phyloP scores from a whole-genome alignment of 2,888 invertebrate genomes.

The Cremastobaeus sp. region DNA sequence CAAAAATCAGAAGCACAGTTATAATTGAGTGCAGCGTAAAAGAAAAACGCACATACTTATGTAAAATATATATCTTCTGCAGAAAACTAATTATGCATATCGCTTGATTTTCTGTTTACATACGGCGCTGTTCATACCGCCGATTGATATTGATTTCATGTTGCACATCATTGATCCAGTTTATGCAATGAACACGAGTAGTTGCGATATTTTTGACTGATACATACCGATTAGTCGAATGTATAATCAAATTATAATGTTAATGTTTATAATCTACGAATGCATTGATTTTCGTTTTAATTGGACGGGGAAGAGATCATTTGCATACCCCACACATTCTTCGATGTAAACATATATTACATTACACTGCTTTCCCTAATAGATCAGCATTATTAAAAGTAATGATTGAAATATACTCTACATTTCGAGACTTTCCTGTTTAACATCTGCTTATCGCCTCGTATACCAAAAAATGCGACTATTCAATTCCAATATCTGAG shows the following conservation, averaged over 20 bases:
- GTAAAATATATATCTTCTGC: no score
- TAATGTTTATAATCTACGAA: conserved; percentile 19
- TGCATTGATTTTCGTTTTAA: conserved; percentile 19
- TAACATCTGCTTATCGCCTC: conserved; percentile 1
- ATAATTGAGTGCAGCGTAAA: no score
- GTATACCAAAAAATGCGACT: background rate
- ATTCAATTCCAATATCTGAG: background rate
- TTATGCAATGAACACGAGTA: conserved; percentile 5
- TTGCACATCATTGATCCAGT: conserved; percentile 8
- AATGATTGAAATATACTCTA: conserved; percentile 42
- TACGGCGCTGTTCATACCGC: background rate
- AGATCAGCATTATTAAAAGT: conserved; percentile 35
- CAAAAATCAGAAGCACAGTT: no score
- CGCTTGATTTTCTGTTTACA: background rate
- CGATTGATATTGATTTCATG: background rate
- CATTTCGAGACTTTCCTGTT: conserved; percentile 31
- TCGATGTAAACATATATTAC: conserved; percentile 21
- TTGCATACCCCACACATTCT: conserved; percentile 18
- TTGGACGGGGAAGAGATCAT: conserved; percentile 32
- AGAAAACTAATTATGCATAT: background rate
- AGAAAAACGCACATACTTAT: no score
- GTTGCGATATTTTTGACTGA: background rate
- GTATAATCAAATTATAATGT: background rate
- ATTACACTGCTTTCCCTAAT: conserved; percentile 44
- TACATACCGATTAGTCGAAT: no score